Base-by-base conservation (phyloP, 1,140 invertebrate species). In the Atta colombica region DNA sequence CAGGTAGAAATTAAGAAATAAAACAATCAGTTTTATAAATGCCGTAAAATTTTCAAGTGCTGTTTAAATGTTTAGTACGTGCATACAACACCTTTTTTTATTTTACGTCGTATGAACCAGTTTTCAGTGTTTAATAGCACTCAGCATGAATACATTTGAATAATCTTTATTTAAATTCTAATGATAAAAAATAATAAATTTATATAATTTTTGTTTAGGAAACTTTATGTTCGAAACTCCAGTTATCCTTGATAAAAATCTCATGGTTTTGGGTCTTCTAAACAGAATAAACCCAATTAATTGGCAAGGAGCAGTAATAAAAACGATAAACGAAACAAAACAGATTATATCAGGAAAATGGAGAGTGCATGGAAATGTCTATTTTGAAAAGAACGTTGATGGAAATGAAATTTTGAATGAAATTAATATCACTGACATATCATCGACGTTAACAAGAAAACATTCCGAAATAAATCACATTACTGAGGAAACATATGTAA, bases 331-430 rank as follows among this genome's bases (percentile, higher is more conserved):
- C 25, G 25, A 87, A 5, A 10, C 82, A 0, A 74, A 74, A 1
- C 94, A 96, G 75, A 91, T 85, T 16, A 86, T 96, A 18, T 88
- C 72, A 45, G 92, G 94, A 18, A 77, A 89, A 7, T 95, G 95
- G 95, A 92, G 61, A 4, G 78, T 95, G 7, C 10, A 88, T 53
- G 91, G 92, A 12, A 93, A 95, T 77, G 81, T 95, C 10, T 87
- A 90, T 25, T 94, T 96, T 31, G 35, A 92, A 39, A 85, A 91
- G 6, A 81, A 93, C 53, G 65, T 95, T 1, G 21, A 53, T 4
- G 93, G 94, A 8, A 89, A 78, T 75, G 90, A 91, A 2, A 72
- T 85, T 3, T 80, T 96, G 0, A 93, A 94, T 77, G 91, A 89
- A n/a, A 80, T 93, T 0, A 88, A 95, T 86, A 31, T 95, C 6